phyloP scores from a whole-genome alignment of 1,140 invertebrate genomes.

The Propsilocerus akamusi region DNA sequence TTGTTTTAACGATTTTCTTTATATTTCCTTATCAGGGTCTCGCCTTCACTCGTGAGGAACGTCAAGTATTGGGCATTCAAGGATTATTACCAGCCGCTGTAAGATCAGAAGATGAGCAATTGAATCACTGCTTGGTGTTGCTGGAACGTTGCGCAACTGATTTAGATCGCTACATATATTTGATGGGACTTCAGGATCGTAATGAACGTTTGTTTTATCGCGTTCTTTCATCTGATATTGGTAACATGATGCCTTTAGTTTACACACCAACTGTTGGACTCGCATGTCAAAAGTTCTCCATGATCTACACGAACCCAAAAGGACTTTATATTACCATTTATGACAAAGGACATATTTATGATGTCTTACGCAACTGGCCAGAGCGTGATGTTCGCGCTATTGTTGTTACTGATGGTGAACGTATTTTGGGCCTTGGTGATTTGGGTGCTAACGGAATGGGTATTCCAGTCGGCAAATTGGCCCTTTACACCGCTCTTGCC shows the following conservation, averaged over 20 bases:
- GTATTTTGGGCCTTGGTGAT: slow-evolving; percentile 84
- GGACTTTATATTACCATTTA: slow-evolving; percentile 95
- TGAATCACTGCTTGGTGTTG: slow-evolving; percentile 47
- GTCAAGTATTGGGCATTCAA: slow-evolving; percentile 67
- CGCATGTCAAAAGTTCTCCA: slow-evolving; percentile 91
- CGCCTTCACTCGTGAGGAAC: slow-evolving; percentile 67
- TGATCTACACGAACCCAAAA: slow-evolving; percentile 75
- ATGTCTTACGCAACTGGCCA: slow-evolving; percentile 61
- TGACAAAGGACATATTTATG: slow-evolving; percentile 80
- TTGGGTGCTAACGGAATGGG: slow-evolving; percentile 90
- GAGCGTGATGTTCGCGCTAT: slow-evolving; percentile 75
- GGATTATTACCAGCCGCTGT: slow-evolving; percentile 62
- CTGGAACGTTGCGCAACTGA: slow-evolving; percentile 49
- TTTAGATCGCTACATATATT: slow-evolving; percentile 65
- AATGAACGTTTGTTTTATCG: slow-evolving; percentile 88
- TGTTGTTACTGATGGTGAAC: slow-evolving; percentile 86
- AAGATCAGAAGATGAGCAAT: slow-evolving; percentile 68
- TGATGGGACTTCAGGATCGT: slow-evolving; percentile 57
- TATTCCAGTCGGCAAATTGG: slow-evolving; percentile 79
- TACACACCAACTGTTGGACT: slow-evolving; percentile 87
- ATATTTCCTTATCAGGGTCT: slow-evolving; percentile 51
- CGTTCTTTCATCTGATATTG: slow-evolving; percentile 73
- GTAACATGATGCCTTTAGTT: slow-evolving; percentile 75
- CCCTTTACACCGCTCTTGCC: slow-evolving; percentile 79
- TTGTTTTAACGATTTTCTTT: slow-evolving; percentile 2